These are phyloP conservation scores for Lepeophtheirus nordmannii DNA, from an alignment of 2,888 invertebrate species.

Conservation along the genomic window DNA sequence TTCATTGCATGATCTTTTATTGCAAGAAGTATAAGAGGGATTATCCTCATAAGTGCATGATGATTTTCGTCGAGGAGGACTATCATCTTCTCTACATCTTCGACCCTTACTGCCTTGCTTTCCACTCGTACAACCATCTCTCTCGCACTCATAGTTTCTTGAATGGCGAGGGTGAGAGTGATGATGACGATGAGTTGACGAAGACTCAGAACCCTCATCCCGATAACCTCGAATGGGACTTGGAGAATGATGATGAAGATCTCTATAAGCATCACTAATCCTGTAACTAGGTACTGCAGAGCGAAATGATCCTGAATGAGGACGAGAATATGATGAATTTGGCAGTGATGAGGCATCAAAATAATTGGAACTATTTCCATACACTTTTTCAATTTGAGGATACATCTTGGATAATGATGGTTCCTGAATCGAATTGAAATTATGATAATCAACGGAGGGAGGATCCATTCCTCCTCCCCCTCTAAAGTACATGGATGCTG, in stretches of 20 bases:
- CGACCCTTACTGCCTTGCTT: neutral
- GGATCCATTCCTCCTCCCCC: neutral
- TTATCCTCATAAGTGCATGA: neutral
- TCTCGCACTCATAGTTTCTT: neutral
- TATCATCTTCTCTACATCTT: neutral
- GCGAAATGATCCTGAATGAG: neutral
- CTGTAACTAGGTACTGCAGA: neutral
- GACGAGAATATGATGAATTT: neutral
- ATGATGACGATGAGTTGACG: neutral
- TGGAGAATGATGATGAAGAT: neutral
- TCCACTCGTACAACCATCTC: neutral
- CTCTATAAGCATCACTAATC: neutral
- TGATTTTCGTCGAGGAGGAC: neutral
- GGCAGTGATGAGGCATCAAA: neutral
- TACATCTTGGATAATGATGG: neutral
- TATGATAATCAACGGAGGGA: neutral
- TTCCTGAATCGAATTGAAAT: neutral
- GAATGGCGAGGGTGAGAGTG: neutral
- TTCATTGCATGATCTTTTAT: neutral
- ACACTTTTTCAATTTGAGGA: neutral
- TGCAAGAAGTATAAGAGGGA: neutral
- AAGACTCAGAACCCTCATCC: neutral
- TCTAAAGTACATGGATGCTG: neutral
- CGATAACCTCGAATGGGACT: too few species aligned
- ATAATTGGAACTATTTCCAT: neutral